These are phyloP conservation scores for Marisa cornuarietis DNA, from an alignment of 1,140 invertebrate genomes.

Conservation along the genomic window DNA sequence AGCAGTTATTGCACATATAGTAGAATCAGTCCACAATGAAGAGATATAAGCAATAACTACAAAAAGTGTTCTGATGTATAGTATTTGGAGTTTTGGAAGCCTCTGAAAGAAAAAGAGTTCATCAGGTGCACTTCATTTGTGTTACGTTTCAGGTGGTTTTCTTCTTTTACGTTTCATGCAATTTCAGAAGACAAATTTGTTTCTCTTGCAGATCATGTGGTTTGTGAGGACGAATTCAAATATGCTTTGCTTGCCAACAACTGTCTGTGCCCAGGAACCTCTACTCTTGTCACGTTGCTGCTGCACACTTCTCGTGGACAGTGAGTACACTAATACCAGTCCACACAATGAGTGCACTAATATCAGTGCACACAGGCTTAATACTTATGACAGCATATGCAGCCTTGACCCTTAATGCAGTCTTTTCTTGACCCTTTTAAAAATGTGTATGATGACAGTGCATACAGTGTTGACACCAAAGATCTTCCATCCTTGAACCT, in stretches of 20 bases:
- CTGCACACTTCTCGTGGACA: slow-evolving; percentile 91
- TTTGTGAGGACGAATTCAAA: slow-evolving; percentile 97
- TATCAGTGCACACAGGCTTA: too few relatives aligned
- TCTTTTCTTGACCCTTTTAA: too few relatives aligned
- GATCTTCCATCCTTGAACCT: neutral
- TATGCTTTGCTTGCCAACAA: slow-evolving; percentile 97
- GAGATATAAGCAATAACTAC: too few relatives aligned
- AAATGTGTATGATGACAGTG: too few relatives aligned
- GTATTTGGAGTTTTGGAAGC: neutral
- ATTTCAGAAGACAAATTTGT: neutral
- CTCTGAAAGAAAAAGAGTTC: too few relatives aligned
- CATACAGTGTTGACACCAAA: too few relatives aligned
- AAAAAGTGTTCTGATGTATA: neutral
- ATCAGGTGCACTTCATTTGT: neutral
- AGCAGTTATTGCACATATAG: neutral
- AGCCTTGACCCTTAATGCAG: too few relatives aligned
- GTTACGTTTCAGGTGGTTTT: neutral
- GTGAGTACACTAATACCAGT: slow-evolving; percentile 12
- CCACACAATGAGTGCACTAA: too few relatives aligned
- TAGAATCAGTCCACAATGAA: too few relatives aligned
- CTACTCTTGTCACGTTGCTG: slow-evolving; percentile 92
- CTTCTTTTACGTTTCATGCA: neutral
- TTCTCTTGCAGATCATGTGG: slow-evolving; percentile 80
- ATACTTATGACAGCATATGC: too few relatives aligned
- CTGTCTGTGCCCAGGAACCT: slow-evolving; percentile 95